A percentile compares a stretch with the other conserved stretches of the same genome.
Conservation (phyloP, 2,888 invertebrate species). For the Gastracanthus pulcherrimus region DNA sequence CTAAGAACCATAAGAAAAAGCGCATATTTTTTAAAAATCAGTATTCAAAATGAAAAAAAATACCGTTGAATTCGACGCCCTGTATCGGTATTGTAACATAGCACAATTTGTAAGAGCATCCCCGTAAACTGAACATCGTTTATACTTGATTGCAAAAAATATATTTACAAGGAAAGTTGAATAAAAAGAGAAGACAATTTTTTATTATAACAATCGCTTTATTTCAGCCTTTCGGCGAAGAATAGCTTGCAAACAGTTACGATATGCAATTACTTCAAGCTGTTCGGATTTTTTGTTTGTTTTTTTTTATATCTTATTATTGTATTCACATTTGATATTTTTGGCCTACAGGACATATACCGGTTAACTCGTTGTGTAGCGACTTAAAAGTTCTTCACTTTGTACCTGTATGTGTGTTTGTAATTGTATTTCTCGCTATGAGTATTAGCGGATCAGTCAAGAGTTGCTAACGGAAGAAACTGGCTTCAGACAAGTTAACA, state of each 20-base stretch:
- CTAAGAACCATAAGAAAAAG: neutral
- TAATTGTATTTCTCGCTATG: constrained; percentile 26
- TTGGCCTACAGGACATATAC: constrained; percentile 51
- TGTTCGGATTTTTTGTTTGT: constrained; percentile 33
- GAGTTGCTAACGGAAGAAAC: constrained; percentile 43
- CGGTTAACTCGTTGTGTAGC: constrained; percentile 53
- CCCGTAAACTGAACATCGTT: constrained; percentile 9
- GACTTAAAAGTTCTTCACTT: constrained; percentile 28
- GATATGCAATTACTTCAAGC: constrained; percentile 54
- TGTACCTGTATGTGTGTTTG: constrained; percentile 30
- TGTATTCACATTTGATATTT: constrained; percentile 51
- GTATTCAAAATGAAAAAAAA: neutral
- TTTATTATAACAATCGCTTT: constrained; percentile 56
- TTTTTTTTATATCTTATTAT: constrained; percentile 45
- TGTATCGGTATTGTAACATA: constrained; percentile 13
- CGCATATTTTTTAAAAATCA: constrained; percentile 27
- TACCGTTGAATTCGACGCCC: neutral
- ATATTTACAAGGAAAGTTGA: constrained; percentile 39
- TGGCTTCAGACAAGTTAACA: constrained; percentile 29
- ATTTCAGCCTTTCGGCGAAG: constrained; percentile 51
- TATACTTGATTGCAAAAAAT: constrained; percentile 24
- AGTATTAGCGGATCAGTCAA: constrained; percentile 54
- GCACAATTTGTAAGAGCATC: constrained; percentile 21
- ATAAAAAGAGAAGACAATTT: constrained; percentile 22
- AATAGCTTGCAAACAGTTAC: constrained; percentile 49